Conservation (phyloP, 2,888 invertebrate species). For the Raillietiella orientalis region DNA sequence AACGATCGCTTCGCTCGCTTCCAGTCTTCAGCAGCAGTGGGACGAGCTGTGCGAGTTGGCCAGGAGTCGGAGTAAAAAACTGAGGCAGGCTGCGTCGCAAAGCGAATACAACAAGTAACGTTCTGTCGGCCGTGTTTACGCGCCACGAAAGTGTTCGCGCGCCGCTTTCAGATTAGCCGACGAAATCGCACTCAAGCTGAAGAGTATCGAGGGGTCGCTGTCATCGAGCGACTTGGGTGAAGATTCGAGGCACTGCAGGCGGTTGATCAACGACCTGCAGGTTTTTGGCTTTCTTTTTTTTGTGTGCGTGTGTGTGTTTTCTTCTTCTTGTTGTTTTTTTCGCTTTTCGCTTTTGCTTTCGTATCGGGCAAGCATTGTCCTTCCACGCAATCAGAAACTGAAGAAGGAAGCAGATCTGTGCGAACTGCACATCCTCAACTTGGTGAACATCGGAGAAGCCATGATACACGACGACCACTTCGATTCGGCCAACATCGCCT, state of each 20-base stretch:
- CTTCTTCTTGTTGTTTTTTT: no score
- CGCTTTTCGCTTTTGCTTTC: no score
- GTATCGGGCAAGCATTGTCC: no score
- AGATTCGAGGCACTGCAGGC: conserved; percentile 1
- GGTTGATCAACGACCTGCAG: no score
- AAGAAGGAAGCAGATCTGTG: conserved; percentile 60
- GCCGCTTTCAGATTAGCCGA: no score
- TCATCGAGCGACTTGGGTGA: not conserved
- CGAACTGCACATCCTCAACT: conserved; percentile 40
- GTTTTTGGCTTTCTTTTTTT: no score
- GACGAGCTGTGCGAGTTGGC: conserved; percentile 32
- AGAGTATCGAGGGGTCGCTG: not conserved
- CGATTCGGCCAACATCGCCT: conserved; percentile 52
- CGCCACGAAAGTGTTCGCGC: no score
- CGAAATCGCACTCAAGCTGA: no score
- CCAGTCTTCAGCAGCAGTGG: no score
- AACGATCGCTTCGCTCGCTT: no score
- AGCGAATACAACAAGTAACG: conserved; percentile 19
- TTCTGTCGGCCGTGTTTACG: no score
- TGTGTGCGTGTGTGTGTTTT: no score
- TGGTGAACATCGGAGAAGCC: conserved; percentile 41
- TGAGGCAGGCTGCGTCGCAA: conserved; percentile 64
- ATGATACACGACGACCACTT: conserved; percentile 83
- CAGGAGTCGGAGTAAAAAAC: conserved; percentile 28
- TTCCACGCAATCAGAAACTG: conserved; percentile 21